A percentile compares a stretch with the other conserved stretches of the same genome.
These are phyloP conservation scores for Fragum whitleyi DNA, from an alignment of 2,888 invertebrate species.

Conservation along the genomic window DNA sequence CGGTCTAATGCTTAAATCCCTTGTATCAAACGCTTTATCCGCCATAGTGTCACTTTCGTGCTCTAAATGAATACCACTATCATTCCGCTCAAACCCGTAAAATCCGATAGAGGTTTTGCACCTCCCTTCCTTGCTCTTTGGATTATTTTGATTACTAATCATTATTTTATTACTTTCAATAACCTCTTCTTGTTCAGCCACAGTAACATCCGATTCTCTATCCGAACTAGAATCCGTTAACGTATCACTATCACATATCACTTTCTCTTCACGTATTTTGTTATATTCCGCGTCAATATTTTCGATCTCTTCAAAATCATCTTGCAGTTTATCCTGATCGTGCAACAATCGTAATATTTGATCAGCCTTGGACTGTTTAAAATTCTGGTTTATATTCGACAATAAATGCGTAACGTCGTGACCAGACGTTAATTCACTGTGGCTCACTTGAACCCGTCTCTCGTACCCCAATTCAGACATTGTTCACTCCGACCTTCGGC, in stretches of 20 bases:
- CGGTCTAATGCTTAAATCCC: slow-evolving; percentile 59
- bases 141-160: not conserved
- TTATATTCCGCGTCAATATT: slow-evolving; percentile 47
- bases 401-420: slow-evolving; percentile 66
- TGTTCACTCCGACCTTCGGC: slow-evolving; percentile 7
- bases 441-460: slow-evolving; percentile 47
- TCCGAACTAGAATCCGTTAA: slow-evolving; percentile 63
- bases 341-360: slow-evolving; percentile 73
- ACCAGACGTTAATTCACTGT: slow-evolving; percentile 56
- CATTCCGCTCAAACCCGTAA: slow-evolving; percentile 55
- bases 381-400: slow-evolving; percentile 69
- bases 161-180: slow-evolving; percentile 46
- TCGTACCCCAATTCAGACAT: slow-evolving; percentile 58
- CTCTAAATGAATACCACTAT: slow-evolving; percentile 53
- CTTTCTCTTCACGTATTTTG: slow-evolving; percentile 53
- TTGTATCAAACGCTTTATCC: slow-evolving; percentile 39
- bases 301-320: slow-evolving; percentile 57
- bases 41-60: slow-evolving; percentile 42
- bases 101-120: slow-evolving; percentile 75
- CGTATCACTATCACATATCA: slow-evolving; percentile 58
- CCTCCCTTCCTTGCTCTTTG: slow-evolving; percentile 22
- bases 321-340: slow-evolving; percentile 71
- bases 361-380: slow-evolving; percentile 72
- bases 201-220: not conserved
- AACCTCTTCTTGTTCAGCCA: slow-evolving; percentile 44